Evolutionary conservation across 1,140 invertebrate genomes (phyloP).

Genomic region (Anadara kagoshimensis): DNA sequence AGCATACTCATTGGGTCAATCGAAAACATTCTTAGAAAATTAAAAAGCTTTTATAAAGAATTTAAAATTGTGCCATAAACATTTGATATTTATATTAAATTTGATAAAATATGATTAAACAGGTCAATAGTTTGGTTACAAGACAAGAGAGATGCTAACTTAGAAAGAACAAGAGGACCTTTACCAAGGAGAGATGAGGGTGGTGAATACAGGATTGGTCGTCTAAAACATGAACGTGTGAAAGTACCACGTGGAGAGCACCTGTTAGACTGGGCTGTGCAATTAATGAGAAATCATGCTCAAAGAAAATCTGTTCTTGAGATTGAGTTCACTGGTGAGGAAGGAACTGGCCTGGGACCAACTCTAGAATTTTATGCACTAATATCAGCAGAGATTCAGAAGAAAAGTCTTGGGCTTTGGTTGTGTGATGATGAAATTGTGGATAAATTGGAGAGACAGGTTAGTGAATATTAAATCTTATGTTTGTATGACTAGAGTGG

Average conservation of each 20-base stretch:
- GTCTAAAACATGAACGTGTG: slow-evolving; percentile 98
- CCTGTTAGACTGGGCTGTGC: slow-evolving; percentile 93
- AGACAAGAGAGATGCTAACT: slow-evolving; percentile 91
- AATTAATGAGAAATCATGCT: slow-evolving; percentile 94
- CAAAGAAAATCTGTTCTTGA: slow-evolving; percentile 95
- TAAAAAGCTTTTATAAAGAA: too few species aligned
- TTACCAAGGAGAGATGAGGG: slow-evolving; percentile 85
- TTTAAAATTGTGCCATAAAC: too few species aligned
- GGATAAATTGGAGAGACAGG: slow-evolving; percentile 68
- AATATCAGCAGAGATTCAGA: slow-evolving; percentile 95
- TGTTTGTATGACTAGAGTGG: neutral
- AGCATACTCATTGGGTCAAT: too few species aligned
- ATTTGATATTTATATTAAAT: too few species aligned
- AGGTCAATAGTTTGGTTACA: slow-evolving; percentile 98
- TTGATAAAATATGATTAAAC: slow-evolving; percentile 6
- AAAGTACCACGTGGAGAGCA: slow-evolving; percentile 91
- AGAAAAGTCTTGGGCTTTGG: slow-evolving; percentile 93
- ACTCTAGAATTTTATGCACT: slow-evolving; percentile 99
- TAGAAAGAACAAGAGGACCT: slow-evolving; percentile 85
- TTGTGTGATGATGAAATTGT: slow-evolving; percentile 86
- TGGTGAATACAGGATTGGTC: slow-evolving; percentile 96
- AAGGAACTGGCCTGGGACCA: slow-evolving; percentile 98
- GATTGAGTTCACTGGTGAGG: slow-evolving; percentile 96
- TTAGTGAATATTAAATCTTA: neutral
- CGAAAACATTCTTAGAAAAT: too few species aligned